Evolutionary conservation across 2,113 vertebrate species (phyloP).

Genomic region (Ceuthmochares aereus): DNA sequence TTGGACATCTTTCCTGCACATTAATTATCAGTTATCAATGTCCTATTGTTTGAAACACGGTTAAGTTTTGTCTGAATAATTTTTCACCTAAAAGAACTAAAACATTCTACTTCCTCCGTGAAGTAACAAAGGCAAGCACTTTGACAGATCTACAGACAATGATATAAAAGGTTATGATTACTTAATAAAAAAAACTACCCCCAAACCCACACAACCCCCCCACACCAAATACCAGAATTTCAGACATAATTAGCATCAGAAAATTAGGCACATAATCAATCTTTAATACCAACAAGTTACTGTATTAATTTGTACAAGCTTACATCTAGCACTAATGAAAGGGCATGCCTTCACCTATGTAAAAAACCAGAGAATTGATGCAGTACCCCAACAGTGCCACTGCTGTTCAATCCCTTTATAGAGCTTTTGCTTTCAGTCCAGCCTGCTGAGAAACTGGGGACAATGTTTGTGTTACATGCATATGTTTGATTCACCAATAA

Average conservation of each 20-base stretch:
- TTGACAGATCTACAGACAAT: neutral
- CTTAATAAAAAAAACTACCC: rapidly evolving
- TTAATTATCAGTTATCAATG: neutral
- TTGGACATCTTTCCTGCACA: neutral
- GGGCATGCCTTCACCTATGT: neutral
- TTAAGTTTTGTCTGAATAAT: neutral
- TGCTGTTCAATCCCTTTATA: neutral
- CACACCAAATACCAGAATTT: neutral
- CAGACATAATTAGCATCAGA: neutral
- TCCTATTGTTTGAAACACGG: neutral
- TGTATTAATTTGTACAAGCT: neutral
- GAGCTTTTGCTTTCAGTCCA: neutral
- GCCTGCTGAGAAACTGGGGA: neutral
- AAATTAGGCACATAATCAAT: neutral
- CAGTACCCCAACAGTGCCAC: neutral
- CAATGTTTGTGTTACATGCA: neutral
- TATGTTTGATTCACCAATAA: neutral
- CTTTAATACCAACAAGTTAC: neutral
- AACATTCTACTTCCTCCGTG: neutral
- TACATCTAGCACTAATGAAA: neutral
- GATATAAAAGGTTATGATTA: neutral
- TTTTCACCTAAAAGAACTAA: neutral
- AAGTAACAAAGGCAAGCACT: neutral
- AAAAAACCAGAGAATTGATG: neutral
- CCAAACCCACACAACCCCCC: neutral